Evolutionary conservation across 2,888 invertebrate genomes (phyloP).

Genomic region (Leptinotarsa peninsularis): DNA sequence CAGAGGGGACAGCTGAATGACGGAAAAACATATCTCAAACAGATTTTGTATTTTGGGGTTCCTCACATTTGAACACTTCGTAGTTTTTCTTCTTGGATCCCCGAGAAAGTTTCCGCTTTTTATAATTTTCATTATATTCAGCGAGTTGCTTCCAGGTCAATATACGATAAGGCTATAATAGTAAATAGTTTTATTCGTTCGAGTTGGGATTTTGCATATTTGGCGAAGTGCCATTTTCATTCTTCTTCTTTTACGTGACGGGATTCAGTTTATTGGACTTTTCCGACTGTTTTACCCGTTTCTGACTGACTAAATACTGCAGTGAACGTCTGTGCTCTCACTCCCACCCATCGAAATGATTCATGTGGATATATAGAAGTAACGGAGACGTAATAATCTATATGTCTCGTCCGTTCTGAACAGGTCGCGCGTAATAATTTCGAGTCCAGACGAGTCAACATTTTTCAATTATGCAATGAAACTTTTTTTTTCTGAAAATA

Average conservation of each 20-base stretch:
- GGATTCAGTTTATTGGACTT: slow-evolving; percentile 32
- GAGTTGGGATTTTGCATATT: slow-evolving; percentile 32
- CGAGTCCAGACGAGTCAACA: too few relatives aligned
- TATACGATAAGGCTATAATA: slow-evolving; percentile 3
- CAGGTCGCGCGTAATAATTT: too few relatives aligned
- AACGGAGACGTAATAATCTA: neutral
- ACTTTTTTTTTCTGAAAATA: too few relatives aligned
- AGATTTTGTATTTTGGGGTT: too few relatives aligned
- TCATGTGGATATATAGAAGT: neutral
- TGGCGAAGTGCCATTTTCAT: slow-evolving; percentile 41
- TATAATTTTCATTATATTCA: neutral
- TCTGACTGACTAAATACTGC: slow-evolving; percentile 32
- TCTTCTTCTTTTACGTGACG: slow-evolving; percentile 24
- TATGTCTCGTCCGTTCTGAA: neutral
- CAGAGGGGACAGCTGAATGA: too few relatives aligned
- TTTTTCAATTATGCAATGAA: too few relatives aligned
- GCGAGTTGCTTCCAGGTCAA: neutral
- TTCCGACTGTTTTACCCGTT: slow-evolving; percentile 22
- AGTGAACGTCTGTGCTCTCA: slow-evolving; percentile 20
- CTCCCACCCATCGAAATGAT: slow-evolving; percentile 20
- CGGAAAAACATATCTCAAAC: too few relatives aligned
- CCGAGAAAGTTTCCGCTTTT: too few relatives aligned
- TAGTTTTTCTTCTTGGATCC: too few relatives aligned
- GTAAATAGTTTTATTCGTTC: slow-evolving; percentile 13
- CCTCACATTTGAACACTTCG: too few relatives aligned